Percentiles rank a stretch among this genome's conserved stretches.
Conservation (phyloP, 2,888 invertebrate genomes). For the Quadroppia sp. region DNA sequence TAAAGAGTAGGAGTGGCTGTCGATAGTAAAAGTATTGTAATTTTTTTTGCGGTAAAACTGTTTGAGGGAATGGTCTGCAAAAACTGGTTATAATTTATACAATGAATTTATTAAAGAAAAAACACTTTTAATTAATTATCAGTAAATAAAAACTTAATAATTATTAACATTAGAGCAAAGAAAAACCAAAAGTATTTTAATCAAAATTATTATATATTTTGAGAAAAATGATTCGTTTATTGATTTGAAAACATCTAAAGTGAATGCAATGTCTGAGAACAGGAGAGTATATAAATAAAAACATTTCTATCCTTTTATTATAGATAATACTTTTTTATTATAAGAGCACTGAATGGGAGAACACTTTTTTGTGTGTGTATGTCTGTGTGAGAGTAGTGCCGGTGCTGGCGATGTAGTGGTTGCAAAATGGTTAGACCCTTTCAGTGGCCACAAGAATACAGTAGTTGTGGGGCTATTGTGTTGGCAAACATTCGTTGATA, state of each 20-base stretch:
- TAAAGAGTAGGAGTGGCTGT: neutral
- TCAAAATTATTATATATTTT: neutral
- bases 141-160: no score
- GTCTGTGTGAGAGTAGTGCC: neutral
- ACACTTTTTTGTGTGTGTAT: no score
- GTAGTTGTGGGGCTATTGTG: neutral
- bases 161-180: no score
- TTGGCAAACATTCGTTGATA: neutral
- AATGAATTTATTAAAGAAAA: neutral
- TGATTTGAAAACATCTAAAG: neutral
- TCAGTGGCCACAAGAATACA: neutral
- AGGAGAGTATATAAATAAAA: neutral
- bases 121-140: no score
- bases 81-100: neutral
- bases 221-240: neutral
- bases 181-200: no score
- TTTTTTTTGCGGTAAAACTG: neutral
- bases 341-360: neutral
- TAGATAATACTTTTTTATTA: neutral
- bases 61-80: neutral
- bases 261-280: neutral
- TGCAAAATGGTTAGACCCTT: no score
- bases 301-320: neutral
- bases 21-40: neutral
- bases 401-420: neutral